A percentile compares a stretch with the other conserved stretches of the same genome.
phyloP scores from a whole-genome alignment of 2,113 vertebrate genomes.

The Pseudorasbora parva region DNA sequence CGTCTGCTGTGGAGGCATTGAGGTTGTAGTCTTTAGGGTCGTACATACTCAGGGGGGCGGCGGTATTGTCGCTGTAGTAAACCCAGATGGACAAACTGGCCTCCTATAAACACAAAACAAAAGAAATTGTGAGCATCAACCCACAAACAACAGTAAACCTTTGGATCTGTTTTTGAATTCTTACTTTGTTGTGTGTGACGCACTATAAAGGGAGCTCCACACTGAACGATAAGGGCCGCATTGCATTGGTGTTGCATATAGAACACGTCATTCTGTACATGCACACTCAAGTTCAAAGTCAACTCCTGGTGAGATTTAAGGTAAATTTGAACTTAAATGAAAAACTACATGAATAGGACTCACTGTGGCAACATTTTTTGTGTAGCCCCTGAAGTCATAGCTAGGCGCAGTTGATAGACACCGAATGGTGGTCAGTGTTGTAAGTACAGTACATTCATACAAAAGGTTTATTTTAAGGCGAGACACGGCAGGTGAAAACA shows the following conservation, averaged over 20 bases:
- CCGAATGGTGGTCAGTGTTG: background rate
- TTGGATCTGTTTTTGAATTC: background rate
- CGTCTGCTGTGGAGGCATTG: conserved; percentile 86
- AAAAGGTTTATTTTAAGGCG: background rate
- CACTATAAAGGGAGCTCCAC: background rate
- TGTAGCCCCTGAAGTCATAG: no score
- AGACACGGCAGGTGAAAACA: no score
- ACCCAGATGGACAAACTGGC: conserved; percentile 93
- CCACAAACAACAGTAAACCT: background rate
- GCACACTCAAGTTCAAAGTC: no score
- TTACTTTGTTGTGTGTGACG: background rate
- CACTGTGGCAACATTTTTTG: background rate
- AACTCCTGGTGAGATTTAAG: no score
- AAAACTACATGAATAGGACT: background rate
- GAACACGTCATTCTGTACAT: no score
- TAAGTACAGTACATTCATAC: background rate
- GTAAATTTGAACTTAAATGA: background rate
- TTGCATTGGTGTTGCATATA: no score
- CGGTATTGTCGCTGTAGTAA: conserved; percentile 93
- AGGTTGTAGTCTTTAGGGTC: conserved; percentile 95
- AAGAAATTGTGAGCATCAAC: conserved; percentile 28
- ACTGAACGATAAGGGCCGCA: background rate
- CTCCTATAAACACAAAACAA: conserved; percentile 78
- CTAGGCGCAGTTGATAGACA: background rate
- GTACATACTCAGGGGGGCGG: conserved; percentile 86